Evolutionary conservation across 2,113 vertebrate genomes (phyloP).

Genomic region (Eurypyga helias): DNA sequence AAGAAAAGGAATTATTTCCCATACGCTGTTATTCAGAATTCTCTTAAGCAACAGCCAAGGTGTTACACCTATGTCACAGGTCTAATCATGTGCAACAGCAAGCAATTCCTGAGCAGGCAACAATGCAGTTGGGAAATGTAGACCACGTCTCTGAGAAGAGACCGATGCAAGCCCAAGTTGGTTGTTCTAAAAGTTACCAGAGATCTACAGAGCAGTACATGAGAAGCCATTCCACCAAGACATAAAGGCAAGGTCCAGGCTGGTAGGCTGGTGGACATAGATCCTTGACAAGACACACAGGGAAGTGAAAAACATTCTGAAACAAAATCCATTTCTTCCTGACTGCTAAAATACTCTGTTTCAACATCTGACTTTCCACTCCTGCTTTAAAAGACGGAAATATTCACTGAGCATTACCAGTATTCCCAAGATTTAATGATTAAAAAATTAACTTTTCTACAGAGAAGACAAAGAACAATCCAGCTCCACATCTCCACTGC

Average conservation of each 20-base stretch:
- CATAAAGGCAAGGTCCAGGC: background rate
- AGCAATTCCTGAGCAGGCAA: background rate
- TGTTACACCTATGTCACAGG: background rate
- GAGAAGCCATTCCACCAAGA: background rate
- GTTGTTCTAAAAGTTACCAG: background rate
- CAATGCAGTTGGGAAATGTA: background rate
- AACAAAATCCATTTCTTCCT: background rate
- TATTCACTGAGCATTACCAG: background rate
- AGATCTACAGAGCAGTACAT: background rate
- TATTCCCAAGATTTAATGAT: background rate
- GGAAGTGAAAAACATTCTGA: background rate
- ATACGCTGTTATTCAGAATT: conserved; percentile 13
- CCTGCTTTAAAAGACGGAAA: background rate
- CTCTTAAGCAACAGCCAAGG: background rate
- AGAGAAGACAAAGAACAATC: background rate
- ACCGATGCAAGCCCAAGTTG: background rate
- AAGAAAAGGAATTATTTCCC: conserved; percentile 5
- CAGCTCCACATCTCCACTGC: background rate
- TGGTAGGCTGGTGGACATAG: background rate
- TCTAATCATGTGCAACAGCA: conserved; percentile 1
- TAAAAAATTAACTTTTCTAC: background rate
- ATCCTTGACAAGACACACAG: background rate
- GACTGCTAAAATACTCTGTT: background rate
- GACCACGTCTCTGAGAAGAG: background rate
- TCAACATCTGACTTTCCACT: background rate